phyloP scores from a whole-genome alignment of 37 sponge, comb jelly and placozoan genomes.

The Hormiphora californensis region DNA sequence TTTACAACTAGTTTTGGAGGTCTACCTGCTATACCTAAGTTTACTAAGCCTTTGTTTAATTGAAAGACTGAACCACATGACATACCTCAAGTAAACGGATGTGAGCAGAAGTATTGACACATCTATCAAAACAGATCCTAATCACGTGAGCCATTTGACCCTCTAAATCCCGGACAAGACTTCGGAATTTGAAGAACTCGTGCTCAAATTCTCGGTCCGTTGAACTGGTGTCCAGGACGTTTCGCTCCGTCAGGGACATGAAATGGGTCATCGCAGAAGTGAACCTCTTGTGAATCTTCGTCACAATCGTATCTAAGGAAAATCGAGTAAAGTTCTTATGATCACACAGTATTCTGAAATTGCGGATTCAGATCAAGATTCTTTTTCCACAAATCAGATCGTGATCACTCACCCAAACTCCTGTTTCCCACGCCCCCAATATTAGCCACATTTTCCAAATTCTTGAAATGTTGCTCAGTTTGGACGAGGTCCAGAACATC shows the following conservation, averaged over 20 bases:
- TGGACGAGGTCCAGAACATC: slow-evolving; percentile 81
- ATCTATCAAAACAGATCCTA: slow-evolving; percentile 52
- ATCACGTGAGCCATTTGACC: slow-evolving; percentile 56
- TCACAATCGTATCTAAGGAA: slow-evolving; percentile 54
- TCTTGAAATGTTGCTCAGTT: slow-evolving; percentile 78
- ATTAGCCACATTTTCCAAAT: slow-evolving; percentile 36
- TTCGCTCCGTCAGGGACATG: slow-evolving; percentile 12
- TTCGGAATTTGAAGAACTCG: slow-evolving; percentile 73
- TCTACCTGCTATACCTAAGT: no score
- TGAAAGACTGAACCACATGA: background rate
- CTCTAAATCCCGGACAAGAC: slow-evolving; percentile 61
- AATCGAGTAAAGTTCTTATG: background rate
- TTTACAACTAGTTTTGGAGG: no score
- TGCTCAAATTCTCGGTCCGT: slow-evolving; percentile 64
- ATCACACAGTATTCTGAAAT: background rate
- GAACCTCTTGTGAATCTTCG: slow-evolving; percentile 61
- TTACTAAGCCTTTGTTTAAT: no score
- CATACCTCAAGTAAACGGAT: slow-evolving; percentile 68
- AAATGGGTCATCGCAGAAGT: slow-evolving; percentile 55
- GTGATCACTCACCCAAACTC: slow-evolving; percentile 19
- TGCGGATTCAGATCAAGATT: background rate
- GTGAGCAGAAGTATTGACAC: slow-evolving; percentile 60
- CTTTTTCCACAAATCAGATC: background rate
- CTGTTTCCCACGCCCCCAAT: slow-evolving; percentile 45
- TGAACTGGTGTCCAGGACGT: slow-evolving; percentile 34